phyloP scores from a whole-genome alignment of 2,888 invertebrate genomes.

The Coelopa pilipes region DNA sequence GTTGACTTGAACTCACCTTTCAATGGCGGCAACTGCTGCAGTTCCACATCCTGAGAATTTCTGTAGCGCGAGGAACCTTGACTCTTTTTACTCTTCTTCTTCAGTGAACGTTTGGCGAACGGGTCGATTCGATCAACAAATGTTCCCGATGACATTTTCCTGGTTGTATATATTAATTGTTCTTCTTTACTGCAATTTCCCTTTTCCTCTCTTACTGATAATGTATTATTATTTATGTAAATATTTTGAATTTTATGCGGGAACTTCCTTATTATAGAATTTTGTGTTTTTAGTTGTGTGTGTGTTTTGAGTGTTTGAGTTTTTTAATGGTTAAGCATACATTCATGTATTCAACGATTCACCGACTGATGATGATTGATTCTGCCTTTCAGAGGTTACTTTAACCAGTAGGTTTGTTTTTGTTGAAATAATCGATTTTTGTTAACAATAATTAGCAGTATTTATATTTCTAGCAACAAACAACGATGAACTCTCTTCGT shows the following conservation, averaged over 20 bases:
- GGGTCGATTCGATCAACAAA: conserved; percentile 99
- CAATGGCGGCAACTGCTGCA: conserved; percentile 93
- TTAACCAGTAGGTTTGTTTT: conserved; percentile 18
- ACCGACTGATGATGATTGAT: neutral
- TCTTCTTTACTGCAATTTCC: conserved; percentile 39
- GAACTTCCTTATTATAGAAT: conserved; percentile 21
- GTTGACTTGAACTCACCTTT: conserved; percentile 78
- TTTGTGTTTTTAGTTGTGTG: conserved; percentile 1
- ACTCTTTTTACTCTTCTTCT: conserved; percentile 98
- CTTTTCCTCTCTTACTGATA: conserved; percentile 27
- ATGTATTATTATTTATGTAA: conserved; percentile 14
- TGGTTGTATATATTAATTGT: conserved; percentile 49
- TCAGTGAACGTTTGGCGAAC: conserved; percentile 96
- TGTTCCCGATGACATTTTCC: conserved; percentile 77
- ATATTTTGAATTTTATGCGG: too few relatives aligned
- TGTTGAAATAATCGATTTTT: neutral
- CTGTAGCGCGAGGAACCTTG: conserved; percentile 99
- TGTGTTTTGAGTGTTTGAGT: conserved; percentile 13
- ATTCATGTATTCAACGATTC: conserved; percentile 17
- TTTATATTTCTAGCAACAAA: conserved; percentile 20
- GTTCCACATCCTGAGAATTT: conserved; percentile 97
- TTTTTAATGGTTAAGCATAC: conserved; percentile 25
- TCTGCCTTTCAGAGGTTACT: conserved; percentile 15
- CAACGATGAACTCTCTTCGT: neutral
- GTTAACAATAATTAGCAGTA: too few relatives aligned